Percentiles rank a stretch among this genome's conserved stretches.
Evolutionary conservation across 2,797 vertebrate genomes (phyloP).

Genomic region (Paguma larvata): DNA sequence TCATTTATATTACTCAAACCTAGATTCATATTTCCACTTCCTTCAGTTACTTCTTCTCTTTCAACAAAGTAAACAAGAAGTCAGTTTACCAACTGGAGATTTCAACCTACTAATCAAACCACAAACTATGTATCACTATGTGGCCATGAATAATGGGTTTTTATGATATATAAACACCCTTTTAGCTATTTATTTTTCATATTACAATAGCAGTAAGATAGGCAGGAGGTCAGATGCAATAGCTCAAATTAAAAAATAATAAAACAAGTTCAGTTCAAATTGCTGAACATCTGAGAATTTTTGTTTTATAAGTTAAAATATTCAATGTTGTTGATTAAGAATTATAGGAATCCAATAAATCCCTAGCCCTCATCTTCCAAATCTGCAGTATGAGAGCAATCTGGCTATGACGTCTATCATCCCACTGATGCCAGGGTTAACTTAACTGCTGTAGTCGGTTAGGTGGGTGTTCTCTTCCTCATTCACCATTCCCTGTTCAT

Average conservation of each 20-base stretch:
- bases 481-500: neutral
- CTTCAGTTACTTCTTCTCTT: constrained; percentile 49
- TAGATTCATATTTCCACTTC: neutral
- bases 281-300: neutral
- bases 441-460: neutral
- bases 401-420: neutral
- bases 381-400: neutral
- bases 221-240: neutral
- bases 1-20: neutral
- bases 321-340: neutral
- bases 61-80: neutral
- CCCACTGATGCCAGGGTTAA: neutral
- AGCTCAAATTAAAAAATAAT: constrained; percentile 55
- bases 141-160: neutral
- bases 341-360: neutral
- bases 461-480: neutral
- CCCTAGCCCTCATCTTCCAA: neutral
- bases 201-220: neutral
- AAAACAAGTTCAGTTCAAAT: neutral
- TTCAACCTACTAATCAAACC: neutral
- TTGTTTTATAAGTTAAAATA: neutral
- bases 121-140: neutral
- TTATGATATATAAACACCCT: neutral
- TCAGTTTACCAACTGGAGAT: neutral
- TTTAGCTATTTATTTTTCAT: constrained; percentile 37